Base-by-base conservation (phyloP, 2,797 vertebrate genomes). In the Pipistrellus pipistrellus region DNA sequence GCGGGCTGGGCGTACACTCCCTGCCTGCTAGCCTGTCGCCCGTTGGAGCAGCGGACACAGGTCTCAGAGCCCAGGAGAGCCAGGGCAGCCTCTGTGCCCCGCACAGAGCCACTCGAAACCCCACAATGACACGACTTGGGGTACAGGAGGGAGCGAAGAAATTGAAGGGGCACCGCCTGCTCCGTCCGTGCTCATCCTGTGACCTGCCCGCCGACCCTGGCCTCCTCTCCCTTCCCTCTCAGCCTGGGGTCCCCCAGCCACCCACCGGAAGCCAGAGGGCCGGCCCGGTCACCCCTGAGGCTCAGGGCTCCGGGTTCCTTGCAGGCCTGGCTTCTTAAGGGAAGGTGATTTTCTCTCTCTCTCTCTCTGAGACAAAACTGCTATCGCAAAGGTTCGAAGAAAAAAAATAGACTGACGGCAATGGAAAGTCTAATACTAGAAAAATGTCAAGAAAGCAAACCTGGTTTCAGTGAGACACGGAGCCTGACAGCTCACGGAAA, bases 361-460 rank as follows among this genome's bases (percentile, higher is more conserved):
- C 15, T 51, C 13, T 51, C 48, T 51, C 48, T 59, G 25, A 75
- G 64, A 72, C 71, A 95, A 95, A 90, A 93, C 83, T 86, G 91
- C 35, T 92, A 87, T 93, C 86, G 85, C 3, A 4, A 92, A 93
- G 68, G 86, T 92, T 88, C 90, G 62, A 88, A 86, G 93, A 93
- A 90, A 94, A 94, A 96, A 97, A 95, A 91, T 73, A 93, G 90
- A 95, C 95, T 95, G 95, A 97, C 95, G 12, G 80, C 96, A 89
- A 85, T 69, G 96, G 95, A 97, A 97, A 97, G 41, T 97, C 84
- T 91, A 96, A 95, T 97, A 95, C 93, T 96, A 97, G 95, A 96
- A 96, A 97, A 97, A 96, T 93, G 95, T 96, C 92, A 96, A 97
- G 96, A 96, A 97, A 96, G 95, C 93, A 97, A 91, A 82, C n/a